phyloP scores from a whole-genome alignment of 92 coral and sea anemone genomes.

The Paragorgia papillata region DNA sequence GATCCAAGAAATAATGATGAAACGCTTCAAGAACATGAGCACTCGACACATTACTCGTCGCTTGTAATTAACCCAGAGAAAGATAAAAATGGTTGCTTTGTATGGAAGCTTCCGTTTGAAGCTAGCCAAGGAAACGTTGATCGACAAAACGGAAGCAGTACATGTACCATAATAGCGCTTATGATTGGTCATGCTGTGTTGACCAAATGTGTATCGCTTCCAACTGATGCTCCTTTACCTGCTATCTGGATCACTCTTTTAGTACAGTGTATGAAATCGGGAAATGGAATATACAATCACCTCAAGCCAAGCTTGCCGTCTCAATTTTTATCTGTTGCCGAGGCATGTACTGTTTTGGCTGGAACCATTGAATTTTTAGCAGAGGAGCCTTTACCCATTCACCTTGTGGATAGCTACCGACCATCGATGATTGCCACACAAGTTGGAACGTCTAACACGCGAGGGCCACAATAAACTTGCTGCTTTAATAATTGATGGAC shows the following conservation, averaged over 20 bases:
- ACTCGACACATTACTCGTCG: not conserved
- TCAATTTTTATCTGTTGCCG: constrained; percentile 21
- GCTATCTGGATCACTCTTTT: constrained; percentile 27
- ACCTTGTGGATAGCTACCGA: constrained; percentile 10
- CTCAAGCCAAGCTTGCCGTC: constrained; percentile 7
- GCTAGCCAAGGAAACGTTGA: constrained; percentile 39
- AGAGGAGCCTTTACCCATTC: constrained; percentile 34
- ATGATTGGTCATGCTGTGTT: constrained; percentile 6
- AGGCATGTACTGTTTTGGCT: constrained; percentile 33
- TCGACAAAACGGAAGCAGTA: constrained; percentile 38
- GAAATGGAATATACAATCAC: constrained; percentile 35
- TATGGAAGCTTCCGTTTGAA: constrained; percentile 29
- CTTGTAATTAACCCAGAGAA: not conserved
- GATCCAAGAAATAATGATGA: not conserved
- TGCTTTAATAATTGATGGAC: constrained; percentile 16
- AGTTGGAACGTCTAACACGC: not conserved
- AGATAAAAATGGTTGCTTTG: not conserved
- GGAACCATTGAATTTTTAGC: not conserved
- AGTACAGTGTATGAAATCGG: constrained; percentile 24
- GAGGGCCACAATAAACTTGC: constrained; percentile 22
- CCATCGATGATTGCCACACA: constrained; percentile 21
- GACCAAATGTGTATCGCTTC: not conserved
- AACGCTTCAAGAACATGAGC: not conserved
- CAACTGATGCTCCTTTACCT: constrained; percentile 1
- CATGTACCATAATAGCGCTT: constrained; percentile 36